A percentile compares a stretch with the other conserved stretches of the same genome.
Evolutionary conservation across 2,888 invertebrate genomes (phyloP).

Genomic region (Acrobasis repandana): DNA sequence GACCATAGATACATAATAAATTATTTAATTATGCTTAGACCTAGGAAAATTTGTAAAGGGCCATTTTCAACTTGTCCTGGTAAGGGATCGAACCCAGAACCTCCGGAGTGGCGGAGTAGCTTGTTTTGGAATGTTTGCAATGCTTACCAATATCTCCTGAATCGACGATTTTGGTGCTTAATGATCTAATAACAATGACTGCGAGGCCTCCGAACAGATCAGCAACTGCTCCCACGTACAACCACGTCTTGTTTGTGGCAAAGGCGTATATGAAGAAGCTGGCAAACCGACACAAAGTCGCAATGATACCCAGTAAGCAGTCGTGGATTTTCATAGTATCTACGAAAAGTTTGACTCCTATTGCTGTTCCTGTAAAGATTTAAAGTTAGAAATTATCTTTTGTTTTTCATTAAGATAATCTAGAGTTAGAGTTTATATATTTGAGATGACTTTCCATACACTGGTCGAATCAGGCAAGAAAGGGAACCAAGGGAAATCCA

Average conservation of each 20-base stretch:
- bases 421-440: no score
- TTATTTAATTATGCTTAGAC: no score
- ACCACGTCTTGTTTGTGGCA: neutral
- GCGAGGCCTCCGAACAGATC: constrained; percentile 6
- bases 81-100: no score
- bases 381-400: neutral
- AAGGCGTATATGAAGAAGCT: constrained; percentile 9
- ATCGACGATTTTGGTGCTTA: constrained; percentile 13
- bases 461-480: no score
- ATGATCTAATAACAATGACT: neutral
- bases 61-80: no score
- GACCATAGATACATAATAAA: no score
- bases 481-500: no score
- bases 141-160: constrained; percentile 11
- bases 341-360: constrained; percentile 11
- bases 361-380: constrained; percentile 1
- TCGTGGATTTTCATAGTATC: constrained; percentile 10
- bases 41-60: no score
- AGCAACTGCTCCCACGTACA: constrained; percentile 6
- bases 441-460: no score
- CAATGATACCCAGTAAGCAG: neutral
- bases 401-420: neutral
- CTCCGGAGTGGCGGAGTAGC: no score
- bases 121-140: neutral
- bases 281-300: neutral